Evolutionary conservation across 2,797 vertebrate genomes (phyloP).

Genomic region (Falco columbarius): DNA sequence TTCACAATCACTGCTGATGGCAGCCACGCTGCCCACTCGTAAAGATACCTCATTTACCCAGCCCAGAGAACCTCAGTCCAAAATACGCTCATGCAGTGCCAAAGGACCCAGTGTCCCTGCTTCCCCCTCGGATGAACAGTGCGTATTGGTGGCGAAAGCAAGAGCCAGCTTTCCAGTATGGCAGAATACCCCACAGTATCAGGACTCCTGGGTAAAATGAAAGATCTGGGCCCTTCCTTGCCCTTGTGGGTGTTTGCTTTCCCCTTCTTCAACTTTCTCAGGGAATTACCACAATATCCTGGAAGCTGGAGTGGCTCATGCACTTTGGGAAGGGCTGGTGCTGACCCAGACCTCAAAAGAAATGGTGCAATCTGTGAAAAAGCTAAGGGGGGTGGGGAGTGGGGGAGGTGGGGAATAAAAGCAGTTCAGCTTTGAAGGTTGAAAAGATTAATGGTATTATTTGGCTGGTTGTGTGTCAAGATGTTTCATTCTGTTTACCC

Average conservation of each 20-base stretch:
- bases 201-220: neutral
- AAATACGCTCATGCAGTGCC: rapidly evolving
- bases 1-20: neutral
- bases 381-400: rapidly evolving
- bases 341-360: neutral
- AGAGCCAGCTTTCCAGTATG: neutral
- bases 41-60: neutral
- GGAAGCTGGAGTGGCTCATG: neutral
- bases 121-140: neutral
- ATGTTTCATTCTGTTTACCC: neutral
- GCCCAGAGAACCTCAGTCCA: rapidly evolving
- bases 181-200: neutral
- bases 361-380: neutral
- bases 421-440: neutral
- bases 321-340: neutral
- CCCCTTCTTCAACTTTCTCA: neutral
- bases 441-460: neutral
- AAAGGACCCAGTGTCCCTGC: neutral
- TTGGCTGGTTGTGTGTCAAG: neutral
- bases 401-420: neutral
- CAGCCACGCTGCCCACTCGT: neutral
- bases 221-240: neutral
- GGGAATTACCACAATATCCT: neutral
- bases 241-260: neutral
- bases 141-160: neutral